Conservation (phyloP, 2,113 vertebrate genomes). For the Tyrannus savana region DNA sequence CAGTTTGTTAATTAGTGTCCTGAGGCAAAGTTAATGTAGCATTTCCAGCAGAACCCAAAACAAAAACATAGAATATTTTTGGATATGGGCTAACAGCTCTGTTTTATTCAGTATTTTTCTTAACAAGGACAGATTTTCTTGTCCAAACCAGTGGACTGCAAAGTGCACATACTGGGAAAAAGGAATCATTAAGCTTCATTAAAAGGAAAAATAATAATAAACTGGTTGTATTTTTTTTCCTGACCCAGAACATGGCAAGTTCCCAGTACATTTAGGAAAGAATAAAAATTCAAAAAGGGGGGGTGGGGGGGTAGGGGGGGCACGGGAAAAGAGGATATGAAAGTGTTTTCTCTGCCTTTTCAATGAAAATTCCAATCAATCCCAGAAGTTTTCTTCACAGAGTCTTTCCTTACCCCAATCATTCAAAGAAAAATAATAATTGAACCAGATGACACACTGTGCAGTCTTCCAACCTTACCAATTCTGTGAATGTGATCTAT, state of each 20-base stretch:
- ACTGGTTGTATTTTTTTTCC: constrained; percentile 20
- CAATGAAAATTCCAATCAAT: not conserved
- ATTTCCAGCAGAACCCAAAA: constrained; percentile 60
- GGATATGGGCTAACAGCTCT: constrained; percentile 40
- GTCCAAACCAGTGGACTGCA: constrained; percentile 55
- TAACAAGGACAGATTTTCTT: constrained; percentile 53
- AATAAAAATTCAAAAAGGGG: not conserved
- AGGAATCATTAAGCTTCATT: constrained; percentile 57
- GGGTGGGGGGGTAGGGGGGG: not conserved
- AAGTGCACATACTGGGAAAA: constrained; percentile 32
- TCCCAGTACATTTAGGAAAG: constrained; percentile 34
- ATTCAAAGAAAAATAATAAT: not conserved
- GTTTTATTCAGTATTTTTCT: constrained; percentile 57
- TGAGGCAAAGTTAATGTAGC: constrained; percentile 68
- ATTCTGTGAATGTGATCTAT: not conserved
- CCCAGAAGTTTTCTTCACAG: not conserved
- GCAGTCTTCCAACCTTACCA: not conserved
- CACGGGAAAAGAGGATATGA: not conserved
- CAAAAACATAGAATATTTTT: constrained; percentile 65
- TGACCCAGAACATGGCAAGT: constrained; percentile 53
- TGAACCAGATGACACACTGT: not conserved
- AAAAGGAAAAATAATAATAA: constrained; percentile 53
- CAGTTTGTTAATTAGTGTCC: constrained; percentile 76
- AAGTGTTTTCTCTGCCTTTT: constrained; percentile 2
- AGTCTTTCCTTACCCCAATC: not conserved